Base-by-base conservation (phyloP, 2,888 invertebrate genomes). In the Perizoma flavofasciatum region DNA sequence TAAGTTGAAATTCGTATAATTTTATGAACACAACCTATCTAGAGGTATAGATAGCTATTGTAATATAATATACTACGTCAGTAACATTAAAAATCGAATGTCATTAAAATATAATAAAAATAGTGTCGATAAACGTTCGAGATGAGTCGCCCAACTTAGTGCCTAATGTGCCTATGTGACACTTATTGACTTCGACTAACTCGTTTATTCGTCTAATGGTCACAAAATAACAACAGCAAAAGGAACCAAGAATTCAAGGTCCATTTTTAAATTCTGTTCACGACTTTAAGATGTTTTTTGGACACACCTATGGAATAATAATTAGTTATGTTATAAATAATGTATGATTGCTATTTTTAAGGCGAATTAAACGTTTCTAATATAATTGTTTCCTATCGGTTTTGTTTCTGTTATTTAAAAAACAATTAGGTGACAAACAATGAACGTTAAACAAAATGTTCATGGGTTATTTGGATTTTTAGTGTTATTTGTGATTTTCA, bases 231-330 rank as follows among this genome's bases (percentile, higher is more conserved):
- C 34, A 32, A 60, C 59, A 58, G 46, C 50, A 49, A 57, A 66
- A 61, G 63, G 60, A 66, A 57, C 59, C 49, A 49, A 49, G 48
- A 62, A 41, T 45, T 51, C 62, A 59, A 63, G 63, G 61, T 61
- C 58, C 43, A 48, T 51, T 58, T 66, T 56, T 61, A 40, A 47
- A 70, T 68, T 67, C 68, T 0, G 40, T 41, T 22, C 65, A 64
- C 65, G 62, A 37, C 39, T 53, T 10, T 43, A 9, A 44, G 52
- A 64, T 63, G 47, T 59, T 63, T n/a, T 61, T 66, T 59, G 39
- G 57, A 51, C 54, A 60, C 60, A 49, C 49, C 32, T 35, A 6
- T 39, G 8, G 61, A 69, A 69, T 65, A 59, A 58, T 48, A 65
- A 61, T 55, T 22, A 2, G 22, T 22, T 45, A 47, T 48, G 49